A percentile compares a stretch with the other conserved stretches of the same genome.
These are phyloP conservation scores for Lithophane leautieri DNA, from an alignment of 2,888 invertebrate species.

Conservation along the genomic window DNA sequence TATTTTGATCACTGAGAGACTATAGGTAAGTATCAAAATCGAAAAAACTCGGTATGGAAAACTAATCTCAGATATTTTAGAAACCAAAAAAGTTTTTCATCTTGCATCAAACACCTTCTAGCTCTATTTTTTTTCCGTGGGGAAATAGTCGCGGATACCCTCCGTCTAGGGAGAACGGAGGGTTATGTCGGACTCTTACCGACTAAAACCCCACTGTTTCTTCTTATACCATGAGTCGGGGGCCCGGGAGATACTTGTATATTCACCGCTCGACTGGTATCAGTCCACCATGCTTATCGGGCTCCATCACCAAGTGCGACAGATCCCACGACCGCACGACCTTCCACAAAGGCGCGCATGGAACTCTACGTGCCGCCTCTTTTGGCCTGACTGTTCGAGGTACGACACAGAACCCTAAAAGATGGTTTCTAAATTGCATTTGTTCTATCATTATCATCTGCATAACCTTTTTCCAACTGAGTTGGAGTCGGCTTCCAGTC, in stretches of 20 bases:
- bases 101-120: background rate
- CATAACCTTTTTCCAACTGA: background rate
- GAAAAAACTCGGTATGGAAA: background rate
- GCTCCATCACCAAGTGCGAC: background rate
- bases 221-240: background rate
- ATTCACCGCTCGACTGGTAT: too few relatives aligned
- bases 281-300: background rate
- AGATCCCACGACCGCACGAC: too few relatives aligned
- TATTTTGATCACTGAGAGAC: background rate
- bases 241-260: too few relatives aligned
- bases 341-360: background rate
- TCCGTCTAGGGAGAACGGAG: background rate
- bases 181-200: background rate
- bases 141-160: background rate
- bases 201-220: background rate
- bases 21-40: background rate
- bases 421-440: background rate
- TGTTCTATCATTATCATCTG: background rate
- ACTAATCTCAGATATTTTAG: background rate
- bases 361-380: background rate
- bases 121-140: background rate
- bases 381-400: background rate
- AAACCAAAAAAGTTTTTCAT: background rate
- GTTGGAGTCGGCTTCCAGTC: background rate
- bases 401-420: background rate